Conservation (phyloP, 2,113 vertebrate genomes). For the Nibea albiflora region DNA sequence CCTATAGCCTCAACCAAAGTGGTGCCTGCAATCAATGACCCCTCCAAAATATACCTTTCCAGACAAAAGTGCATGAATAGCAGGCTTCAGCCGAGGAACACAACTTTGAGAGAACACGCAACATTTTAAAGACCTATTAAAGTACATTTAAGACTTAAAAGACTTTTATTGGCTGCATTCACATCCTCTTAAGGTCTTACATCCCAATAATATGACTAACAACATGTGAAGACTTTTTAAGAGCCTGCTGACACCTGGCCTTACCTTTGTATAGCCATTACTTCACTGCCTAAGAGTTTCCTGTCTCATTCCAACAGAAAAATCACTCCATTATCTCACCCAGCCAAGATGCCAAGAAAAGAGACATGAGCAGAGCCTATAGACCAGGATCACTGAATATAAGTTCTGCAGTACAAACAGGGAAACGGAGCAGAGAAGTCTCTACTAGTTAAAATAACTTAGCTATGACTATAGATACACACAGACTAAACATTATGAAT, state of each 20-base stretch:
- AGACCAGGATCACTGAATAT: neutral
- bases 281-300: constrained; percentile 47
- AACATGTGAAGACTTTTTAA: constrained; percentile 22
- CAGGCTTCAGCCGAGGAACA: neutral
- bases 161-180: constrained; percentile 12
- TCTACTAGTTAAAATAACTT: neutral
- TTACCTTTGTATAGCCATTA: constrained; percentile 31
- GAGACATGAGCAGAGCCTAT: neutral
- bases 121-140: constrained; percentile 9
- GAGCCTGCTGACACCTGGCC: constrained; percentile 26
- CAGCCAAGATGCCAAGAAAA: constrained; percentile 34
- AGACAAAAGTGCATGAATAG: neutral
- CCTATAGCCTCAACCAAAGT: neutral
- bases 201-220: constrained; percentile 18
- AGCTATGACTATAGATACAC: neutral
- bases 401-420: neutral
- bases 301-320: constrained; percentile 30
- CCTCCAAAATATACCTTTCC: neutral
- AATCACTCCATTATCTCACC: constrained; percentile 34
- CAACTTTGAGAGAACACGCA: neutral
- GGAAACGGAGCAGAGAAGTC: neutral
- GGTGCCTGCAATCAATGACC: neutral
- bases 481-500: constrained; percentile 1
- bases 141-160: neutral
- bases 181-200: neutral